Evolutionary conservation across 1,140 invertebrate species (phyloP).

Genomic region (Pogonus chalceus): DNA sequence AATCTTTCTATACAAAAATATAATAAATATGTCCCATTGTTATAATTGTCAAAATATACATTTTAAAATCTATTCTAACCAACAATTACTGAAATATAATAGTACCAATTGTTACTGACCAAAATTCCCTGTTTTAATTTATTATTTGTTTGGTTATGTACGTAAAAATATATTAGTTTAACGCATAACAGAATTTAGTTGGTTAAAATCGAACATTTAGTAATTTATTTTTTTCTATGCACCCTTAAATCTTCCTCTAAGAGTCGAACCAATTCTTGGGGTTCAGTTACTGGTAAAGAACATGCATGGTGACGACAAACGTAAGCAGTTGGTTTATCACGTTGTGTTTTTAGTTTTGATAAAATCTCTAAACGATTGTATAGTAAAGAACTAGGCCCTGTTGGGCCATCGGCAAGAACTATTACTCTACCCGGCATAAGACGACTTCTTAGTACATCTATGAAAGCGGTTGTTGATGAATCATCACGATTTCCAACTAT

Average conservation of each 20-base stretch:
- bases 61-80: too few species aligned
- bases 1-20: too few species aligned
- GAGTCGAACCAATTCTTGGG: conserved; percentile 50
- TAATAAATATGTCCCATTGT: too few species aligned
- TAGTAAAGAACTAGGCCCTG: conserved; percentile 32
- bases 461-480: conserved; percentile 53
- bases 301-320: conserved; percentile 73
- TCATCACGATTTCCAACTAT: conserved; percentile 54
- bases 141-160: not conserved
- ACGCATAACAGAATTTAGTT: not conserved
- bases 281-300: conserved; percentile 63
- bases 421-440: conserved; percentile 62
- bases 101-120: too few species aligned
- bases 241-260: conserved; percentile 34
- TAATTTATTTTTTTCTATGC: not conserved
- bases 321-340: conserved; percentile 59
- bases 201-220: not conserved
- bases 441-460: conserved; percentile 53
- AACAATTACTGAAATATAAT: too few species aligned
- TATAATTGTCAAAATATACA: too few species aligned
- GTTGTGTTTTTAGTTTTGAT: conserved; percentile 30
- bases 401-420: conserved; percentile 49
- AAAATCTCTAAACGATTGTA: conserved; percentile 26
- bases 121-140: not conserved
- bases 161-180: not conserved